Evolutionary conservation across 1,140 invertebrate genomes (phyloP).

Genomic region (Trachymyrmex septentrionalis): DNA sequence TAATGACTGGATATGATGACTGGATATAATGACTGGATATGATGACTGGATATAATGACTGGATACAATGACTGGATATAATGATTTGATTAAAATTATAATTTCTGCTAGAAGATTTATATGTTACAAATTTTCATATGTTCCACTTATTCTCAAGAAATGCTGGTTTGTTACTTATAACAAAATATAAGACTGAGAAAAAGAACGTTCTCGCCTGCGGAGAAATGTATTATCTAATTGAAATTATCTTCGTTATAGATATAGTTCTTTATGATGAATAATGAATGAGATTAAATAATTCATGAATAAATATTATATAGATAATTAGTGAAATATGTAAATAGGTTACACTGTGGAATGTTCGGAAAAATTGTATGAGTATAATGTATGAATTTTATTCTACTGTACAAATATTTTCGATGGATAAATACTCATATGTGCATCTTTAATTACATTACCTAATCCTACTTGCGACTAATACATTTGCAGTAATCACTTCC

Average conservation of each 20-base stretch:
- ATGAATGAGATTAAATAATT: constrained; percentile 34
- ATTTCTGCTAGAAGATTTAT: background rate
- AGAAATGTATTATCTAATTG: constrained; percentile 53
- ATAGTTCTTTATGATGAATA: constrained; percentile 21
- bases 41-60: background rate
- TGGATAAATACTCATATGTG: constrained; percentile 42
- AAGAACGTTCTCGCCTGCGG: background rate
- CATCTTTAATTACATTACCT: constrained; percentile 35
- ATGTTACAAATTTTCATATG: background rate
- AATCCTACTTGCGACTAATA: constrained; percentile 34
- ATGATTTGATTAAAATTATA: background rate
- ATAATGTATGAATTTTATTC: background rate
- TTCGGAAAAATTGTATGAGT: background rate
- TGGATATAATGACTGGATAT: background rate
- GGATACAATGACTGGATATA: too few species aligned
- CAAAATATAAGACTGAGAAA: constrained; percentile 60
- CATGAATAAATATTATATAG: constrained; percentile 42
- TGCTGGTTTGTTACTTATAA: constrained; percentile 12
- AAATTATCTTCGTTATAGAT: constrained; percentile 29
- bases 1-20: background rate
- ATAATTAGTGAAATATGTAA: background rate
- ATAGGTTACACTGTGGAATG: constrained; percentile 2
- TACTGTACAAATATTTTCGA: constrained; percentile 33
- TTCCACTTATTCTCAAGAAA: constrained; percentile 17
- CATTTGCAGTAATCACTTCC: background rate